Evolutionary conservation across 2,113 vertebrate genomes (phyloP), one percentile per base, ranked within the genome.

Genomic region (Centrocercus urophasianus): DNA sequence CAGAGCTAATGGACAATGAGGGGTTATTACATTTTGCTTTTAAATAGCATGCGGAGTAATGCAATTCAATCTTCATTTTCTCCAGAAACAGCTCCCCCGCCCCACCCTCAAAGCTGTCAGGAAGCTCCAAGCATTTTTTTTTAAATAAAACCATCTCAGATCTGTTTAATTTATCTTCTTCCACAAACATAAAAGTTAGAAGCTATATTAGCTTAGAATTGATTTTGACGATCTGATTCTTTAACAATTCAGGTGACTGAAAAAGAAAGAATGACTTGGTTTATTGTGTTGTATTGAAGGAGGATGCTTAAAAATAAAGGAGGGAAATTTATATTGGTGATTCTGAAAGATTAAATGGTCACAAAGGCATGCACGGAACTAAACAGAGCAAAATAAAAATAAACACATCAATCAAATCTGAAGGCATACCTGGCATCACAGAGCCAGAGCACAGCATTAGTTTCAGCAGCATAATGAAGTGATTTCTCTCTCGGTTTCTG

Each of bases 381-480:
- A 92, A 77, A 73, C 18, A 70, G 4, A 90, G 30, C 16, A 84
- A 82, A 92, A 81, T 25, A 74, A 91, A 94, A 86, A 82, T 21
- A 63, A 74, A 70, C 1, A 0, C 10, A 25, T 64, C 87, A 34
- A 84, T 78, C 77, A 57, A 78, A 78, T 61, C 66, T 65, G 47
- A 83, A 77, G 82, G 69, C 50, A 1, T 65, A 61, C 52, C 75
- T 89, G 43, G 30, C 78, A 90, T 47, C 83, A 64, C 63, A 82
- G n/a, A 82, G 81, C 5, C 42, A 78, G 50, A 83, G 43, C 3
- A 83, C 3, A 47, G 22, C 34, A 56, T 34, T 78, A 72, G 47
- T 70, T 84, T 81, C 56, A 86, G 43, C 36, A 59, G 7, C 8
- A 3, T 38, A 38, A 78, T 48, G n/a, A 85, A 87, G 32, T 0